Percentiles rank a stretch among this genome's conserved stretches.
These are phyloP conservation scores for Cheirogaleus medius DNA, from an alignment of 2,113 vertebrate genomes.

Conservation along the genomic window DNA sequence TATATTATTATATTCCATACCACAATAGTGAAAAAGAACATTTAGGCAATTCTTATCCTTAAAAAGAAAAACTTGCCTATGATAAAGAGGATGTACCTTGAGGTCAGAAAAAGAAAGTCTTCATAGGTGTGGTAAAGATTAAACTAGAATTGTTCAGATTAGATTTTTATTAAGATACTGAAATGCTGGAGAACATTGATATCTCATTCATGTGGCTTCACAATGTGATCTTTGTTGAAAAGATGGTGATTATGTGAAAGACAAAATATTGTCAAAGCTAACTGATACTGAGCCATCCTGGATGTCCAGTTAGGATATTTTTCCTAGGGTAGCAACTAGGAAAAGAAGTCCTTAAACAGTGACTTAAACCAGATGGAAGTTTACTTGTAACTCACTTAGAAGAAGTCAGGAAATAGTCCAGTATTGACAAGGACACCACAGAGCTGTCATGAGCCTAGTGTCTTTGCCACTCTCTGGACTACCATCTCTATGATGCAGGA, in stretches of 20 bases:
- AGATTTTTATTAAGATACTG: neutral
- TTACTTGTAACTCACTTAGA: neutral
- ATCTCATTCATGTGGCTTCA: neutral
- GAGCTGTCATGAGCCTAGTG: neutral
- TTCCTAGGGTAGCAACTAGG: neutral
- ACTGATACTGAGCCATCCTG: neutral
- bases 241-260: neutral
- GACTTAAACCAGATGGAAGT: neutral
- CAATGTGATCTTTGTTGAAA: neutral
- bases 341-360: neutral
- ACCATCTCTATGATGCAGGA: neutral
- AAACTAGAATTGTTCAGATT: neutral
- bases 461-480: neutral
- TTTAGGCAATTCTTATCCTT: neutral
- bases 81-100: neutral
- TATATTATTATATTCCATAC: neutral
- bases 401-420: neutral
- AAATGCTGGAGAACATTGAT: neutral
- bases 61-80: conserved; percentile 14
- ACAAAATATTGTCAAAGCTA: neutral
- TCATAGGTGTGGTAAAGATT: neutral
- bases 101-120: neutral
- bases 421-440: neutral
- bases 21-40: neutral
- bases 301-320: neutral